Percentiles rank a stretch among this genome's conserved stretches.
Evolutionary conservation across 2,888 invertebrate genomes (phyloP).

Genomic region (Ypsolopha scabrella): DNA sequence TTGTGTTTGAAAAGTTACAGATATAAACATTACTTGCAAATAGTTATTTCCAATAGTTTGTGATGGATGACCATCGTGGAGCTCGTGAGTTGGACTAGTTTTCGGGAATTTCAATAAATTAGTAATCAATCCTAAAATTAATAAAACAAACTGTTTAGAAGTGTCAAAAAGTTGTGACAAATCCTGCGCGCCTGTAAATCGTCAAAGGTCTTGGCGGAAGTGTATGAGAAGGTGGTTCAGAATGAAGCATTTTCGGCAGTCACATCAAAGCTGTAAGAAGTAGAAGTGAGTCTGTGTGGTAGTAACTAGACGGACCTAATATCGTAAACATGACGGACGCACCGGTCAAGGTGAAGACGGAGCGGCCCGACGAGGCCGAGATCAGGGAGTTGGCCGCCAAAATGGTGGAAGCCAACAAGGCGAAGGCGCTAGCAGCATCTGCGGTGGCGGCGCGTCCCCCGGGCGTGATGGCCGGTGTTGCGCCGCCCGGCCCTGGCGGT

Average conservation of each 20-base stretch:
- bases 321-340: constrained; percentile 37
- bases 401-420: constrained; percentile 86
- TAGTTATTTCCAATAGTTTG: constrained; percentile 28
- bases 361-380: constrained; percentile 87
- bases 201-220: constrained; percentile 32
- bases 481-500: constrained; percentile 46
- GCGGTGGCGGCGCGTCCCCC: constrained; percentile 63
- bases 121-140: neutral
- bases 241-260: constrained; percentile 39
- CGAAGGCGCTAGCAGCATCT: constrained; percentile 63
- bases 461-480: constrained; percentile 39
- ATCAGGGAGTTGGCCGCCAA: constrained; percentile 88
- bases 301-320: neutral
- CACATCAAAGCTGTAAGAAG: neutral
- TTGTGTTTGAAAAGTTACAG: constrained; percentile 34
- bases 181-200: constrained; percentile 6
- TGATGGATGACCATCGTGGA: neutral
- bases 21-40: constrained; percentile 25
- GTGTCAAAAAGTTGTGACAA: neutral
- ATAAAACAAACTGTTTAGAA: neutral
- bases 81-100: neutral
- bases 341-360: constrained; percentile 74
- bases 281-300: neutral
- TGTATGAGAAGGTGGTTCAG: constrained; percentile 24
- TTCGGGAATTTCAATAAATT: neutral